These are phyloP conservation scores for Camponotus floridanus DNA, from an alignment of 1,140 invertebrate genomes.

Conservation along the genomic window DNA sequence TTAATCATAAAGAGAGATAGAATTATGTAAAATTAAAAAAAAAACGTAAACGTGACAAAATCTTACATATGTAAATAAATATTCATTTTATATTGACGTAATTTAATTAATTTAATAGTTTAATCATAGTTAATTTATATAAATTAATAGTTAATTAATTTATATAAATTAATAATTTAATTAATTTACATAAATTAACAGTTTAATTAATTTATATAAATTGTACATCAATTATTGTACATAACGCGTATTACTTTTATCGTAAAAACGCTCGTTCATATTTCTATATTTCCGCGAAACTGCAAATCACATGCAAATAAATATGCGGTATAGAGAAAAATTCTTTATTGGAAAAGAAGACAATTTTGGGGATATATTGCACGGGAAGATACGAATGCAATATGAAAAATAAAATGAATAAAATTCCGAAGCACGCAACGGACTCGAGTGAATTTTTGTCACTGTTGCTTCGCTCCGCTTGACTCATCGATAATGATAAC, in stretches of 20 bases:
- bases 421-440: slow-evolving; percentile 32
- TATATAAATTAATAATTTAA: too few relatives aligned
- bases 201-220: slow-evolving; percentile 36
- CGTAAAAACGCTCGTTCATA: not conserved
- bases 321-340: slow-evolving; percentile 23
- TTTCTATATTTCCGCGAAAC: slow-evolving; percentile 37
- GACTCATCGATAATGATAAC: slow-evolving; percentile 51
- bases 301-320: slow-evolving; percentile 23
- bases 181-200: not conserved
- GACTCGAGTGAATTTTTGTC: slow-evolving; percentile 37
- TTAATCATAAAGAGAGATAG: too few relatives aligned
- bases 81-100: not conserved
- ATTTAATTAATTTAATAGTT: slow-evolving; percentile 9
- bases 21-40: not conserved
- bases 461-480: not conserved
- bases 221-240: slow-evolving; percentile 23
- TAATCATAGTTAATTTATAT: too few relatives aligned
- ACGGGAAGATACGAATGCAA: not conserved
- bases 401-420: slow-evolving; percentile 41
- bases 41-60: not conserved
- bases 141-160: too few relatives aligned
- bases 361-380: slow-evolving; percentile 6
- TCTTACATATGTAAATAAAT: not conserved
- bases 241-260: not conserved
- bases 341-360: not conserved